Base-by-base conservation (phyloP, 2,797 vertebrate species). In the Dryobates pubescens region DNA sequence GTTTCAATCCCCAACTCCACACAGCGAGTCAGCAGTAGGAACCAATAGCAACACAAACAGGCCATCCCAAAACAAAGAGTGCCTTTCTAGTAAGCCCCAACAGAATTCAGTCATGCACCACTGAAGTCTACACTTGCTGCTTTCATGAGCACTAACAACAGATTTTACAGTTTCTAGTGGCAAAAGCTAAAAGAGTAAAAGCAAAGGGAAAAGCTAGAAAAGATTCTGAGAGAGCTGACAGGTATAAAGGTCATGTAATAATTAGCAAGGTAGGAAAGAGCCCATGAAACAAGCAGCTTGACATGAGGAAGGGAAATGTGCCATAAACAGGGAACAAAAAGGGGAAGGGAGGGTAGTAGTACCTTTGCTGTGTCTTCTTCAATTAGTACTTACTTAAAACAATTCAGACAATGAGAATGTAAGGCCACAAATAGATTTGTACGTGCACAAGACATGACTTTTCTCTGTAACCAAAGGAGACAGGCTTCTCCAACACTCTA, bases 61-160 rank as follows among this genome's bases (percentile, higher is more conserved):
- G 2, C 73, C 51, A 70, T 64, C 43, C 84, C 38, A 43, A 75
- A 82, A 93, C 91, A 88, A 86, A 92, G 80, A 23, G 34, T 10
- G 75, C 75, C 82, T 77, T 82, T 82, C 89, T 13, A 38, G 73
- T 88, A 93, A 94, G 89, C 89, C 67, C 73, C 69, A 69, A 2
- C 10, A 85, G 86, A 82, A 89, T 72, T 78, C 76, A 49, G 73
- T 64, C 79, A 59, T 3, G 76, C 87, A 59, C 43, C 70, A 49
- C 69, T 63, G 82, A 89, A 70, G 59, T 18, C 89, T 65, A 6
- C 3, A 3, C 63, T 89, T 15, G 18, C 86, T 87, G 88, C 61
- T 85, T 36, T 71, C 49, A 20, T 7, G 8, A 64, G 61, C 61
- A 34, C 24, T 56, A 41, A 83, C 49, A 84, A 65, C 29, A 30